A percentile compares a stretch with the other conserved stretches of the same genome.
phyloP scores from a whole-genome alignment of 1,140 invertebrate genomes.

The Octopus sinensis region DNA sequence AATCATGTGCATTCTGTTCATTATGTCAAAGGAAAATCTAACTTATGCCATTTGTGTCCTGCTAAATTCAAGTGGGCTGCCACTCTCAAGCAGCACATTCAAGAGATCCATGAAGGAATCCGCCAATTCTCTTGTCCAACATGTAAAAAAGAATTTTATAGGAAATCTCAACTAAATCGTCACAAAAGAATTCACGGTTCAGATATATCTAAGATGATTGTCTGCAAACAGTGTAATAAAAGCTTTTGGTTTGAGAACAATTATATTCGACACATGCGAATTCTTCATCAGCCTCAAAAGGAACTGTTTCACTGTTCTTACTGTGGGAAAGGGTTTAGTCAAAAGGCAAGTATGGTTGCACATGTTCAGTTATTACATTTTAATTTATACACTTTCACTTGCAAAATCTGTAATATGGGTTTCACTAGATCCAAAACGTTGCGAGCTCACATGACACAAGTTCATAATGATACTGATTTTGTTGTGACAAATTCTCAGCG shows the following conservation, averaged over 20 bases:
- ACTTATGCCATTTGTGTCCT: slow-evolving; percentile 36
- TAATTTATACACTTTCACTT: slow-evolving; percentile 37
- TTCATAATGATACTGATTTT: slow-evolving; percentile 29
- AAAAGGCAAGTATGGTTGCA: slow-evolving; percentile 35
- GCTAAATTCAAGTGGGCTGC: slow-evolving; percentile 35
- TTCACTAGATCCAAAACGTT: slow-evolving; percentile 30
- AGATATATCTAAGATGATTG: slow-evolving; percentile 30
- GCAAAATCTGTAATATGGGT: slow-evolving; percentile 33
- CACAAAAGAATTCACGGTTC: slow-evolving; percentile 36
- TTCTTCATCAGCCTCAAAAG: slow-evolving; percentile 31
- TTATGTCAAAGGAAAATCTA: slow-evolving; percentile 23
- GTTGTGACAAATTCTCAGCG: slow-evolving; percentile 15
- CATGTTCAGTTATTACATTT: slow-evolving; percentile 43
- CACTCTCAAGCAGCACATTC: slow-evolving; percentile 40
- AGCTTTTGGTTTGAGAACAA: slow-evolving; percentile 39
- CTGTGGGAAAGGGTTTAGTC: slow-evolving; percentile 43
- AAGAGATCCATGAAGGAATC: slow-evolving; percentile 40
- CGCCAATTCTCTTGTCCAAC: slow-evolving; percentile 29
- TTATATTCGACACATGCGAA: slow-evolving; percentile 33
- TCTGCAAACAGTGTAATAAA: slow-evolving; percentile 33
- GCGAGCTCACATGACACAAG: slow-evolving; percentile 34
- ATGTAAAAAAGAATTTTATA: slow-evolving; percentile 39
- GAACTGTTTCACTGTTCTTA: slow-evolving; percentile 46
- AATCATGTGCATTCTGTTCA: slow-evolving; percentile 38
- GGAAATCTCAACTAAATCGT: slow-evolving; percentile 36